A percentile compares a stretch with the other conserved stretches of the same genome.
Evolutionary conservation across 1,140 invertebrate genomes (phyloP).

Genomic region (Polypedilum pembai): DNA sequence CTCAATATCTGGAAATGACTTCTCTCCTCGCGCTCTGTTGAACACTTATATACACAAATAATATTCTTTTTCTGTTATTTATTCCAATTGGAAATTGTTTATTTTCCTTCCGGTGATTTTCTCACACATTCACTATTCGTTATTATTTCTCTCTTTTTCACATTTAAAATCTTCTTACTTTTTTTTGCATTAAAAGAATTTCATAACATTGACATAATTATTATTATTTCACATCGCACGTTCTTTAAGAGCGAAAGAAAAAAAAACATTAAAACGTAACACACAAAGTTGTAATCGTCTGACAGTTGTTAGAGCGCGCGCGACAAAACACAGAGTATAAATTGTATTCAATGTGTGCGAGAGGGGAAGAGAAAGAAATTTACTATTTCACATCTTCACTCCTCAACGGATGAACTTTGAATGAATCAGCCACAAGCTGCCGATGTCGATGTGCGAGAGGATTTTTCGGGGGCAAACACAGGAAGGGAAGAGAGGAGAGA

Average conservation of each 20-base stretch:
- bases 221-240: too few species aligned
- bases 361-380: background rate
- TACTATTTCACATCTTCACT: slow-evolving; percentile 24
- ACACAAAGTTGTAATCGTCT: too few species aligned
- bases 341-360: background rate
- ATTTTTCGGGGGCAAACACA: background rate
- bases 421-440: slow-evolving; percentile 22
- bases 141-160: background rate
- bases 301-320: background rate
- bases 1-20: background rate
- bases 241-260: background rate
- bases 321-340: slow-evolving; percentile 17
- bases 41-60: too few species aligned
- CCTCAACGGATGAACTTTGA: slow-evolving; percentile 20
- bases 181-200: background rate
- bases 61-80: too few species aligned
- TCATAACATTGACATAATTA: too few species aligned
- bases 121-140: background rate
- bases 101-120: slow-evolving; percentile 23
- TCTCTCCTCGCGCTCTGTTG: background rate
- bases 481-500: slow-evolving; percentile 20
- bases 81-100: background rate
- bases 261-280: background rate
- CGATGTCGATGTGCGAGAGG: background rate
- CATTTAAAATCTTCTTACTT: background rate